Evolutionary conservation across 2,797 vertebrate species (phyloP), one percentile per base, ranked within the genome.

Genomic region (Amblyopsis hoosieri): DNA sequence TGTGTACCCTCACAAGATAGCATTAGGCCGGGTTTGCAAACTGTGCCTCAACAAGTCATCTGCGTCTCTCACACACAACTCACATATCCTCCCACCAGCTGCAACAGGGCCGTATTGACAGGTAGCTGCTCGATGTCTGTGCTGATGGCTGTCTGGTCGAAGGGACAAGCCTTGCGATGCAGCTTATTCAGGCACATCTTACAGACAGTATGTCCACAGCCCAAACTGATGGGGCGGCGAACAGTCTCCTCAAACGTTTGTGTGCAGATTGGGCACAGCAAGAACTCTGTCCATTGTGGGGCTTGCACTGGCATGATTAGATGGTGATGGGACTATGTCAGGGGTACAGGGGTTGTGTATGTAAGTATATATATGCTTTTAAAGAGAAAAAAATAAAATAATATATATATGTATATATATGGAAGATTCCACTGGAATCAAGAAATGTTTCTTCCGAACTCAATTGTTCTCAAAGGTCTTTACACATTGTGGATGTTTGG

Each of bases 131-230:
- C 98, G 55, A 99, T 99, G 90, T 99, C 97, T 6, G 97, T 99
- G 80, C 94, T 98, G 91, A 99, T 99, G 92, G 96, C 95, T 71
- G 98, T 99, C 95, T 99, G 98, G 92, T 99, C 98, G 75, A 99
- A 99, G 52, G 98, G 98, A 88, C 98, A 99, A 80, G 97, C 97
- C 93, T 99, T 99, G 60, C 98, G 96, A 86, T 99, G 97, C 87
- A 99, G 94, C 92, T 99, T 99, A 92, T 98, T 99, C 89, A 99
- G 96, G 93, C 98, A 99, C 97, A 99, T 99, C 94, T 99, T 99
- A 93, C 98, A 99, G 90, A 99, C 97, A 45, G 98, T 99, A 87
- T 99, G 98, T 85, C 98, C 97, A 14, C 98, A 99, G 68, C 98
- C 98, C 90, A 99, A 88, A 79, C 97, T 99, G 93, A 99, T 99